A percentile compares a stretch with the other conserved stretches of the same genome.
These are phyloP conservation scores for Habropoda laboriosa DNA, from an alignment of 1,140 invertebrate species.

Conservation along the genomic window DNA sequence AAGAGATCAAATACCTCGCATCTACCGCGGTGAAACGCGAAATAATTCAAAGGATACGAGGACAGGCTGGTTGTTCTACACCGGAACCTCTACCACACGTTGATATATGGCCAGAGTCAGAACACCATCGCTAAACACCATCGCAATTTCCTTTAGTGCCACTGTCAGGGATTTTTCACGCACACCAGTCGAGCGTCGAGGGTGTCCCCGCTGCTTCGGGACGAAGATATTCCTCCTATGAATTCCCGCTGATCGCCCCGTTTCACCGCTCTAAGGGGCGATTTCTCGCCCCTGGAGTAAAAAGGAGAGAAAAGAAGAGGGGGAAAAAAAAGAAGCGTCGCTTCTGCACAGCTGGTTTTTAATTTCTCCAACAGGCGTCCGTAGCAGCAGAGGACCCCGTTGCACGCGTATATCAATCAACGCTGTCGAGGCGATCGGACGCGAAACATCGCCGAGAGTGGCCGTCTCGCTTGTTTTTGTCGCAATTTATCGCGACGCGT, in stretches of 20 bases:
- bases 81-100: background rate
- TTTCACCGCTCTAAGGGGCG: constrained; percentile 22
- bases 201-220: constrained; percentile 2
- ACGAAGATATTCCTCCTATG: constrained; percentile 52
- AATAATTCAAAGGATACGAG: too few species aligned
- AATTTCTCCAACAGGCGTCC: constrained; percentile 26
- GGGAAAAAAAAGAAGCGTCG: background rate
- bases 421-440: constrained; percentile 35
- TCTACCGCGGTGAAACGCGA: too few species aligned
- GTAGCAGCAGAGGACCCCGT: too few species aligned
- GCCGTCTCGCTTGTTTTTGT: constrained; percentile 31
- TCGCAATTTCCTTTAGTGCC: constrained; percentile 62
- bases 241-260: constrained; percentile 59
- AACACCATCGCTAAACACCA: constrained; percentile 49
- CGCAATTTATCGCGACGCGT: constrained; percentile 46
- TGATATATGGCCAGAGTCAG: constrained; percentile 56
- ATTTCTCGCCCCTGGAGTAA: too few species aligned
- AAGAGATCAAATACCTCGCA: too few species aligned
- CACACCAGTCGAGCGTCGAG: too few species aligned
- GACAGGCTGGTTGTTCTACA: too few species aligned
- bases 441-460: constrained; percentile 16
- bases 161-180: constrained; percentile 52
- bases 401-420: constrained; percentile 41
- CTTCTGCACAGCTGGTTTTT: constrained; percentile 37
- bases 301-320: too few species aligned